Evolutionary conservation across 2,113 vertebrate species (phyloP), one percentile per base, ranked within the genome.

Genomic region (Plecturocebus donacophilus): DNA sequence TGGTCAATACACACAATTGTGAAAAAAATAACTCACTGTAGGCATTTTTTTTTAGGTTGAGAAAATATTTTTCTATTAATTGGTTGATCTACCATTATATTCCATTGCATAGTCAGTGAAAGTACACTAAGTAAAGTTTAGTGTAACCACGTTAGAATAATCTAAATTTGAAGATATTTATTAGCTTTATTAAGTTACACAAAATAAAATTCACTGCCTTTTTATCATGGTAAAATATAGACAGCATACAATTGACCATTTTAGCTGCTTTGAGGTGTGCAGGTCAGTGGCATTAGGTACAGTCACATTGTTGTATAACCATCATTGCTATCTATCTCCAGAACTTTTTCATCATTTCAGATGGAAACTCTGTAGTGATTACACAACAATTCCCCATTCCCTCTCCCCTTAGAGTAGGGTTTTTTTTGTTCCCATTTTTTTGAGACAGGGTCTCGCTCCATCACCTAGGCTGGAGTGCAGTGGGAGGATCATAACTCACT

Each of bases 301-400:
- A 42, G 5, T 61, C 4, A 8, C 40, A 32, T 30, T 54, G 66
- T 42, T 30, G 10, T 6, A 9, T 2, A 5, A 2, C 25, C 8
- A 1, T 47, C 20, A 38, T 38, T 2, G 0, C 45, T 7, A 1
- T 52, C 27, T 12, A 2, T 30, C 66, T 42, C 70, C 30, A 40
- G 90, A 88, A 13, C 17, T 3, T 52, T 52, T 20, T 6, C 11
- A 6, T 75, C 76, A 54, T 42, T 54, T 68, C 23, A 40, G 70
- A 8, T 20, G 4, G 38, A 66, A 11, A 27, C 68, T 40, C 75
- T 68, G 52, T 38, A 13, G 70, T 10, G 0, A 1, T 30, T 4
- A 54, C 23, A 12, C 5, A 40, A 0, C 3, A 7, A 27, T 1
- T 38, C 42, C 16, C 27, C 0, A 9, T 58, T 49, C 47, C 75